These are phyloP conservation scores for Orius laevigatus DNA, from an alignment of 1,140 invertebrate genomes.

Conservation along the genomic window DNA sequence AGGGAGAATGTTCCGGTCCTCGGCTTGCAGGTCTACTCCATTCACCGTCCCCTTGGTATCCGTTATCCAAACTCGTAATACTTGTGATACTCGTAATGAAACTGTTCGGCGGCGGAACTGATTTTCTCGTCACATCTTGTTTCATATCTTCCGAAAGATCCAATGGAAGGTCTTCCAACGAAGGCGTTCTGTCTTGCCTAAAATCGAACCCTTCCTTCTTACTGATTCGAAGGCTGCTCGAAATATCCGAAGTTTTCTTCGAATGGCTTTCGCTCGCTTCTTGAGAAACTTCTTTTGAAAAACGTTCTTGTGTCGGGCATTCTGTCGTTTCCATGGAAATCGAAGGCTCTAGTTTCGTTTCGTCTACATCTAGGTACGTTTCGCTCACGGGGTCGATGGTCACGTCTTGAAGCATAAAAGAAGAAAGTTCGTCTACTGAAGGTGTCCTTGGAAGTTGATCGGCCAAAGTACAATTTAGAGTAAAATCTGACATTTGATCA, in stretches of 20 bases:
- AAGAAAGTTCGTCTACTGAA: conserved; percentile 15
- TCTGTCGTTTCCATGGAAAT: not conserved
- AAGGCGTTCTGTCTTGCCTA: conserved; percentile 52
- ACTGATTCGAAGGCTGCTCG: conserved; percentile 8
- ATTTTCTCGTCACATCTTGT: conserved; percentile 26
- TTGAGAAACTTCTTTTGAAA: conserved; percentile 13
- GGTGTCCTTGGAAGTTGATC: conserved; percentile 14
- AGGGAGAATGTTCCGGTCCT: conserved; percentile 24
- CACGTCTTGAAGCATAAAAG: conserved; percentile 14
- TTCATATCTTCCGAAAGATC: conserved; percentile 43
- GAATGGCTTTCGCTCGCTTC: conserved; percentile 17
- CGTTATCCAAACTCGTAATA: conserved; percentile 67
- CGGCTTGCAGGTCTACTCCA: conserved; percentile 48
- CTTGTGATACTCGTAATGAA: conserved; percentile 71
- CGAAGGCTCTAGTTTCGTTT: not conserved
- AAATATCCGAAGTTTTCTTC: conserved; percentile 15
- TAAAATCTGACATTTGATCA: conserved; percentile 65
- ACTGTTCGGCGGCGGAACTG: conserved; percentile 36
- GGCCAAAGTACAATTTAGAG: conserved; percentile 11
- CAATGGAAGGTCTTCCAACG: conserved; percentile 61
- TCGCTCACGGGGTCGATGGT: conserved; percentile 2
- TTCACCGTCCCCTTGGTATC: conserved; percentile 73
- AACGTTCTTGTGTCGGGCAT: conserved; percentile 1
- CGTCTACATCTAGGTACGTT: conserved; percentile 5
- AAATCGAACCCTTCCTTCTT: conserved; percentile 14